phyloP scores from a whole-genome alignment of 2,113 vertebrate genomes.

The Puma concolor region DNA sequence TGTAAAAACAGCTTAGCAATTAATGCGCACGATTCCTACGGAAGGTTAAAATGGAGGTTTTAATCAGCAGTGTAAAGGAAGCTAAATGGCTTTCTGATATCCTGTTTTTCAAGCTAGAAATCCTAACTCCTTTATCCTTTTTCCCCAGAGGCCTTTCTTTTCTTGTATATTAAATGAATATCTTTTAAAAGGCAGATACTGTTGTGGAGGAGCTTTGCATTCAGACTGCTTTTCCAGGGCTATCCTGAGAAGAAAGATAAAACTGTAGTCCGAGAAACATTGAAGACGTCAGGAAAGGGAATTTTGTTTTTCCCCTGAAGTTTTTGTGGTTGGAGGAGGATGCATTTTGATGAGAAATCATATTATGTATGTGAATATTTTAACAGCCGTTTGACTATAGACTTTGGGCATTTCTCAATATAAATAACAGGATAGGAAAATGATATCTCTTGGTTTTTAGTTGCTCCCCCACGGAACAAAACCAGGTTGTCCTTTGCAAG shows the following conservation, averaged over 20 bases:
- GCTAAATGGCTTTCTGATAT: slow-evolving; percentile 58
- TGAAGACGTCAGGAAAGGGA: background rate
- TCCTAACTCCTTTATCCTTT: background rate
- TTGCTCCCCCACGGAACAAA: background rate
- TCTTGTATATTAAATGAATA: slow-evolving; percentile 47
- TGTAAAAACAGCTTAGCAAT: slow-evolving; percentile 74
- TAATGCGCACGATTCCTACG: slow-evolving; percentile 70
- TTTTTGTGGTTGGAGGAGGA: background rate
- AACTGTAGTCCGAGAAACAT: background rate
- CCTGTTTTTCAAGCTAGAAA: slow-evolving; percentile 62
- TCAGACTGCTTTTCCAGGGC: background rate
- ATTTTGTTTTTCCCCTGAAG: background rate
- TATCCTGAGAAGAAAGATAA: background rate
- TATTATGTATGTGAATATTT: background rate
- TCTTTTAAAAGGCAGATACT: slow-evolving; percentile 29
- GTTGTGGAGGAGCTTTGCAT: slow-evolving; percentile 8
- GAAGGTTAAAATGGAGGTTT: slow-evolving; percentile 71
- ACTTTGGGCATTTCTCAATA: background rate
- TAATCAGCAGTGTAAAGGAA: slow-evolving; percentile 70
- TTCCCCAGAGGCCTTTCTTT: background rate
- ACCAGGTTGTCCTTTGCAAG: background rate
- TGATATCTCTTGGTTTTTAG: background rate
- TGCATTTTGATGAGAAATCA: background rate
- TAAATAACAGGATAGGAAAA: background rate
- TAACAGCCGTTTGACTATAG: background rate